Evolutionary conservation across 2,888 invertebrate genomes (phyloP).

Genomic region (Agrochola circellaris): DNA sequence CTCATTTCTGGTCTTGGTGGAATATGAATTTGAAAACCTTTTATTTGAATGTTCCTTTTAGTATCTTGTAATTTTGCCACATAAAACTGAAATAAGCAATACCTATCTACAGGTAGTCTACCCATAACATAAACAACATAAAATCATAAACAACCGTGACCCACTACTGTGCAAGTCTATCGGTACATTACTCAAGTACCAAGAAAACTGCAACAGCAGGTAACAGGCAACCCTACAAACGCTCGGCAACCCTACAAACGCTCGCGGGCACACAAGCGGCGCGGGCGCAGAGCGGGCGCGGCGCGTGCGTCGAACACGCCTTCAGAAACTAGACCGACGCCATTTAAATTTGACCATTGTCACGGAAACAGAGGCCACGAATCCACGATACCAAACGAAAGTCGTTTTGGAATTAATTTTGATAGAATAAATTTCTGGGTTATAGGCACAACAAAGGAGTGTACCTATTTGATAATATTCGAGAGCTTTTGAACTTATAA

Average conservation of each 20-base stretch:
- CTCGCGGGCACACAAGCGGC: slow-evolving; percentile 74
- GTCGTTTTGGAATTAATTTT: slow-evolving; percentile 52
- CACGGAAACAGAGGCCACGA: slow-evolving; percentile 74
- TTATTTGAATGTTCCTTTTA: neutral
- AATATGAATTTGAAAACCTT: neutral
- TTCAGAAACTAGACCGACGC: slow-evolving; percentile 78
- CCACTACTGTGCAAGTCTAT: slow-evolving; percentile 45
- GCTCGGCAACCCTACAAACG: slow-evolving; percentile 70
- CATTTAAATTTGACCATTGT: slow-evolving; percentile 82
- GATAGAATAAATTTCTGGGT: slow-evolving; percentile 40
- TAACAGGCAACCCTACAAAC: slow-evolving; percentile 59
- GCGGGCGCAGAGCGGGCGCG: slow-evolving; percentile 73
- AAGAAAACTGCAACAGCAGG: slow-evolving; percentile 5
- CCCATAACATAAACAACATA: slow-evolving; percentile 23
- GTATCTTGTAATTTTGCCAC: too few relatives aligned
- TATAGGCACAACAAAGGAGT: slow-evolving; percentile 12
- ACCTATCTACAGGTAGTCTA: neutral
- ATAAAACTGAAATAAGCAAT: neutral
- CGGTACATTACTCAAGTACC: slow-evolving; percentile 25
- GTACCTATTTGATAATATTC: neutral
- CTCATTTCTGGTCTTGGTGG: too few relatives aligned
- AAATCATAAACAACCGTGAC: slow-evolving; percentile 42
- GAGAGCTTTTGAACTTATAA: neutral
- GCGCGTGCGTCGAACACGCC: slow-evolving; percentile 81
- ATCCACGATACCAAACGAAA: slow-evolving; percentile 40